Evolutionary conservation across 2,797 vertebrate genomes (phyloP).

Genomic region (Yasuhikotakia modesta): DNA sequence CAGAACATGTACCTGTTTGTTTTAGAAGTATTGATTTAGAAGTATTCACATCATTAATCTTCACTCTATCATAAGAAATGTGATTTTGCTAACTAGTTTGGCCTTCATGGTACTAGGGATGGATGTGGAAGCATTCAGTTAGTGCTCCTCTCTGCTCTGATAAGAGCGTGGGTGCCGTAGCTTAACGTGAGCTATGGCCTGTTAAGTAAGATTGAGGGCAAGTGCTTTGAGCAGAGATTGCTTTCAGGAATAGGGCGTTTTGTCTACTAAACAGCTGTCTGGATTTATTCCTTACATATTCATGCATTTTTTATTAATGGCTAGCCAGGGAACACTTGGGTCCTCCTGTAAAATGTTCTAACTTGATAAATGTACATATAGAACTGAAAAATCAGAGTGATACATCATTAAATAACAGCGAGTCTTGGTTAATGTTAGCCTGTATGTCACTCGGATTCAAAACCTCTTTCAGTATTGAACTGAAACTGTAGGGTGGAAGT

Average conservation of each 20-base stretch:
- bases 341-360: slow-evolving; percentile 35
- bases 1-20: not conserved
- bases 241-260: slow-evolving; percentile 56
- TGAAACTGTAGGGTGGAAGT: not conserved
- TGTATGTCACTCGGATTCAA: slow-evolving; percentile 28
- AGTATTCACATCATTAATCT: slow-evolving; percentile 20
- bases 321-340: slow-evolving; percentile 43
- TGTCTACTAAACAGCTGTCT: slow-evolving; percentile 60
- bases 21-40: slow-evolving; percentile 15
- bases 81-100: slow-evolving; percentile 40
- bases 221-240: slow-evolving; percentile 54
- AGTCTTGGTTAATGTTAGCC: slow-evolving; percentile 20
- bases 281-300: slow-evolving; percentile 62
- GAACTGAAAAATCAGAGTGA: slow-evolving; percentile 36
- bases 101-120: slow-evolving; percentile 17
- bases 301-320: slow-evolving; percentile 61
- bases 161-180: slow-evolving; percentile 32
- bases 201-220: slow-evolving; percentile 63
- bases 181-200: slow-evolving; percentile 46
- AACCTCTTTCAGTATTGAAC: not conserved
- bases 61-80: slow-evolving; percentile 3
- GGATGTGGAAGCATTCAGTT: slow-evolving; percentile 32
- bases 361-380: slow-evolving; percentile 39
- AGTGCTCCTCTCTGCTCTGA: slow-evolving; percentile 19
- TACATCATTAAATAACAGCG: slow-evolving; percentile 35